Evolutionary conservation across 2,113 vertebrate genomes (phyloP).

Genomic region (Pycnonotus jocosus): DNA sequence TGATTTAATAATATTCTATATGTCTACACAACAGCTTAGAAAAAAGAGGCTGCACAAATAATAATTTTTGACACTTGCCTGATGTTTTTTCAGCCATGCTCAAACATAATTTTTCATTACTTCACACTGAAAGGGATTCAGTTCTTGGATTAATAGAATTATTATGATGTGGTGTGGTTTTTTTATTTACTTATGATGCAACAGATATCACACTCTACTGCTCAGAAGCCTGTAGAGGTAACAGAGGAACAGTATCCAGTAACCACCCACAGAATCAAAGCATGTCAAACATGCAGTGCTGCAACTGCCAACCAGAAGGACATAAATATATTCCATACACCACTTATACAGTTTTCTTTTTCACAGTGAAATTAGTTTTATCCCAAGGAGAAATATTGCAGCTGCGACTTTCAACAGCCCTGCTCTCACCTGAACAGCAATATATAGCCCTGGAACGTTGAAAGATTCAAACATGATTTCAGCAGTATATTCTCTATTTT

Average conservation of each 20-base stretch:
- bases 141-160: not conserved
- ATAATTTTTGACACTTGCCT: not conserved
- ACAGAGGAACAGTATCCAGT: not conserved
- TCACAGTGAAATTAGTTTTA: not conserved
- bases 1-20: not conserved
- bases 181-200: not conserved
- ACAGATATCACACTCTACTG: not conserved
- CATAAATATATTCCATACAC: not conserved
- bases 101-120: not conserved
- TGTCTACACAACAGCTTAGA: not conserved
- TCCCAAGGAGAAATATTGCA: not conserved
- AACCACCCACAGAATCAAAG: not conserved
- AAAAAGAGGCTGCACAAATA: not conserved
- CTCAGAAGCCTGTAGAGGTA: not conserved
- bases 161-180: not conserved
- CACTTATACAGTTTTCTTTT: not conserved
- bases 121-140: not conserved
- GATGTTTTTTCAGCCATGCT: not conserved
- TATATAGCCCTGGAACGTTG: slow-evolving; percentile 96
- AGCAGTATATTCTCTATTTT: slow-evolving; percentile 98
- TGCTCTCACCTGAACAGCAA: slow-evolving; percentile 91
- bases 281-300: not conserved
- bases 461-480: slow-evolving; percentile 99
- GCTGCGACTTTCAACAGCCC: not conserved
- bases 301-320: not conserved